Percentiles rank a stretch among this genome's conserved stretches.
These are phyloP conservation scores for Ailurus styani DNA, from an alignment of 2,113 vertebrate species.

Conservation along the genomic window DNA sequence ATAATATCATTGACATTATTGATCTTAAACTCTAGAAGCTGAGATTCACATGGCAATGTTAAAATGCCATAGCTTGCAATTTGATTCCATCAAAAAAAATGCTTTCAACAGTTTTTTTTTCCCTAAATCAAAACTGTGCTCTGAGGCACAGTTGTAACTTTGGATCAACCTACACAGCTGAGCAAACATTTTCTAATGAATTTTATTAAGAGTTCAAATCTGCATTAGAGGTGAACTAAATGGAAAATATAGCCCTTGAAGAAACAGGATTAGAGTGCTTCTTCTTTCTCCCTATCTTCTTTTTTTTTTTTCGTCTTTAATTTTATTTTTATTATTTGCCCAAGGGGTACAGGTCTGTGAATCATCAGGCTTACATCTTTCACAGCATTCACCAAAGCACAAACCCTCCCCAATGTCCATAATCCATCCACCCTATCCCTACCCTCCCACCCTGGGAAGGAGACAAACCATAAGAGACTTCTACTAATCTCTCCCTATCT, in stretches of 20 bases:
- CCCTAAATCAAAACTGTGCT: not conserved
- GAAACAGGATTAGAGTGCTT: not conserved
- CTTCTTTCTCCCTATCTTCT: not conserved
- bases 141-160: not conserved
- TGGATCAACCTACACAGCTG: conserved; percentile 23
- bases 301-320: no score
- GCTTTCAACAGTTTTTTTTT: not conserved
- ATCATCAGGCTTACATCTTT: no score
- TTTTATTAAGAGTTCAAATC: conserved; percentile 44
- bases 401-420: no score
- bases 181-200: conserved; percentile 42
- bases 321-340: no score
- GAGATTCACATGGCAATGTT: not conserved
- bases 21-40: not conserved
- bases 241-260: conserved; percentile 13
- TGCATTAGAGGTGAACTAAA: not conserved
- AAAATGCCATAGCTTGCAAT: not conserved
- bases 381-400: no score
- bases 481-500: not conserved
- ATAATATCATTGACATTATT: not conserved
- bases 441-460: no score
- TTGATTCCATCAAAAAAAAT: not conserved
- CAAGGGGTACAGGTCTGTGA: no score
- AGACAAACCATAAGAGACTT: no score
- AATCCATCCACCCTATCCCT: no score